Base-by-base conservation (phyloP, 2,888 invertebrate species). In the Andrena camellia region DNA sequence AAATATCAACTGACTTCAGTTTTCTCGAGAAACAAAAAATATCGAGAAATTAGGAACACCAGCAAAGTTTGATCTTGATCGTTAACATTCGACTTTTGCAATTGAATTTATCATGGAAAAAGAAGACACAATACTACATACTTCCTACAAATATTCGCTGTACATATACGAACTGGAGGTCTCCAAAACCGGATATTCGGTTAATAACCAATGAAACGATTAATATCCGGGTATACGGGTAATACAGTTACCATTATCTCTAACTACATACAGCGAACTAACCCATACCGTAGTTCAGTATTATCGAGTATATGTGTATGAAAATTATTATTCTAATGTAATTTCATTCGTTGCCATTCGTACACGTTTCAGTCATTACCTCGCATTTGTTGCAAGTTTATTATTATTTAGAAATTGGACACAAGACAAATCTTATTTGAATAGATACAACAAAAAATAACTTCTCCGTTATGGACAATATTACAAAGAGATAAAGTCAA, bases 191-290 rank as follows among this genome's bases (percentile, higher is more conserved):
- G 63, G 63, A 76, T 72, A 76, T 42, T 72, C 31, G 2, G 31
- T 64, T 57, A 63, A 76, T 72, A 67, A 68, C 54, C 13, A 54
- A 63, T 63, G 35, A 23, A 64, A 57, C 63, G 42, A 54, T 76
- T 57, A 76, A 57, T 64, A 76, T 72, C 57, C 72, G 31, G 57
- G 33, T 57, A 57, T 26, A 76, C 29, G 57, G 63, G 72, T 72
- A 64, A 76, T 48, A 48, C 63, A 76, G 33, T 57, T 73, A 57
- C 29, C 13, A 67, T 67, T 33, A 67, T 54, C 52, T 67, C 31
- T 33, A 67, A 67, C 52, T n/a, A 29, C 67, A 52, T 33, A 5
- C 33, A 17, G 13, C 31, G 13, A 20, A 17, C 31, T 33, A 33
- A 52, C 52, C n/a, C 31, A 52, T 13, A 52, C n/a, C 67, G 20